A percentile compares a stretch with the other conserved stretches of the same genome.
phyloP scores from a whole-genome alignment of 2,797 vertebrate species.

The Halcyon badia region DNA sequence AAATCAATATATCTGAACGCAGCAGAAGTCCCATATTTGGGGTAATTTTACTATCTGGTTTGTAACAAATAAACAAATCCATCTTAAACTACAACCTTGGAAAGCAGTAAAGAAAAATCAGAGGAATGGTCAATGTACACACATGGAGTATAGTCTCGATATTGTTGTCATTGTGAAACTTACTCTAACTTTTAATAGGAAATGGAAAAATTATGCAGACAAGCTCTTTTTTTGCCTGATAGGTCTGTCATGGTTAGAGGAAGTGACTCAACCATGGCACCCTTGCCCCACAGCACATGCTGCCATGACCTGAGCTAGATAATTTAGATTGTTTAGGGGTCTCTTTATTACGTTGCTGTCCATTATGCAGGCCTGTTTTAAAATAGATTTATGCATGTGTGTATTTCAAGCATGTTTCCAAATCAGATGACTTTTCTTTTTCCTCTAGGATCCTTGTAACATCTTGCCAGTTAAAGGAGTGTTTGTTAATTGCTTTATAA shows the following conservation, averaged over 20 bases:
- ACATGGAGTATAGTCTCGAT: rapidly evolving
- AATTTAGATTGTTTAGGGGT: background rate
- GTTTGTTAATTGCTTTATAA: constrained; percentile 34
- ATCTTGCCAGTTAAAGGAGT: background rate
- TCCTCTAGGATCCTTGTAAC: background rate
- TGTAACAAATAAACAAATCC: background rate
- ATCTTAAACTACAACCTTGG: background rate
- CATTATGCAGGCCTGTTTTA: background rate
- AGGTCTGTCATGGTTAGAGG: background rate
- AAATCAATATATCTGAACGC: background rate
- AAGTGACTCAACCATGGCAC: background rate
- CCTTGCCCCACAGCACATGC: background rate
- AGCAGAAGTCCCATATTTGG: background rate
- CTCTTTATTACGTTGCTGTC: background rate
- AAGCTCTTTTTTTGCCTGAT: background rate
- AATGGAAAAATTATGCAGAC: background rate
- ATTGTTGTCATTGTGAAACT: background rate
- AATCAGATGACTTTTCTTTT: background rate
- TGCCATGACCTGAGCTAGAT: background rate
- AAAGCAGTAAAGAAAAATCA: background rate
- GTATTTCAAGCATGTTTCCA: background rate
- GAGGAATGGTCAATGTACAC: background rate
- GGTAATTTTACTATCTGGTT: background rate
- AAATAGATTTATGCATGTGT: background rate
- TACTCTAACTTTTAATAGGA: background rate